A percentile compares a stretch with the other conserved stretches of the same genome.
Conservation (phyloP, 2,888 invertebrate species). For the Bursaphelenchus okinawaensis region DNA sequence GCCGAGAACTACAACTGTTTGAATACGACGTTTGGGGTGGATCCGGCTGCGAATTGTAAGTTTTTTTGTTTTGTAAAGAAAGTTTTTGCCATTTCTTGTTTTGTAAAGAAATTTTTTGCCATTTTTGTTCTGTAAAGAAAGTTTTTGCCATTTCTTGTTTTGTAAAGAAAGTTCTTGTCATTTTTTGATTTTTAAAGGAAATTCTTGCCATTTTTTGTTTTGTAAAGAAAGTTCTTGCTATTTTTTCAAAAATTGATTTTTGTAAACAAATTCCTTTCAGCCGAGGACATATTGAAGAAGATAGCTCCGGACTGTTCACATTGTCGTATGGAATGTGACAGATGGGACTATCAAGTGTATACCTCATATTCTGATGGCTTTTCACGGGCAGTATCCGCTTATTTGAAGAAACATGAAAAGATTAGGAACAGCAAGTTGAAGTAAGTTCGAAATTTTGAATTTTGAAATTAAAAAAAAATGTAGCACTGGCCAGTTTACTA, state of each 20-base stretch:
- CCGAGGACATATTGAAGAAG: background rate
- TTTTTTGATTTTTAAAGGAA: too few relatives aligned
- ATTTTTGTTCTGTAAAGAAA: too few relatives aligned
- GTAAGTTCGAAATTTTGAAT: conserved; percentile 26
- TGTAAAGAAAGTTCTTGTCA: too few relatives aligned
- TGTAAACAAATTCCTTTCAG: too few relatives aligned
- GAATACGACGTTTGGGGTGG: background rate
- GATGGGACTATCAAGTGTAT: conserved; percentile 42
- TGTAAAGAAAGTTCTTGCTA: too few relatives aligned
- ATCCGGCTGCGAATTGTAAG: background rate
- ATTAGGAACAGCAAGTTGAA: conserved; percentile 27
- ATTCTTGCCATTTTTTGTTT: background rate
- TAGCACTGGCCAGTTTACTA: background rate
- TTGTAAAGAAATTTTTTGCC: too few relatives aligned
- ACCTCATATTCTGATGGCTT: conserved; percentile 48
- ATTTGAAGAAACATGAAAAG: conserved; percentile 26
- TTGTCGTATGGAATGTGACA: conserved; percentile 41
- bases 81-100: background rate
- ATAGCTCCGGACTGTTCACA: conserved; percentile 23
- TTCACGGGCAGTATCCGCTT: conserved; percentile 35
- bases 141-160: background rate
- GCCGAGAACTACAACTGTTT: conserved; percentile 12
- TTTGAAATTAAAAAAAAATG: background rate
- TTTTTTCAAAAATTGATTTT: background rate
- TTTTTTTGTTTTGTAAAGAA: too few relatives aligned